Percentiles rank a stretch among this genome's conserved stretches.
Evolutionary conservation across 2,113 vertebrate genomes (phyloP).

Genomic region (Lampris incognitus): DNA sequence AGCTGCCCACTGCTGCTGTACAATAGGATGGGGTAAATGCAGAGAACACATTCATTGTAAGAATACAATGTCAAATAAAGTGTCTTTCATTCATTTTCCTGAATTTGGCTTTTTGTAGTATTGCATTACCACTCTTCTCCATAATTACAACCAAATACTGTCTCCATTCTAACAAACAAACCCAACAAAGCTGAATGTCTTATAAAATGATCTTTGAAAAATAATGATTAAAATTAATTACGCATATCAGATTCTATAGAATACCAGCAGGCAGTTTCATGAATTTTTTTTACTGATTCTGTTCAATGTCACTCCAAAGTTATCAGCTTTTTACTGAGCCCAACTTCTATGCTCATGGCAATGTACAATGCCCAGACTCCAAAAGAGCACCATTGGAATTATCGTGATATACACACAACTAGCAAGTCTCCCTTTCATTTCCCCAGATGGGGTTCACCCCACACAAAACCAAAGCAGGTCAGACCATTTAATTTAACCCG

Average conservation of each 20-base stretch:
- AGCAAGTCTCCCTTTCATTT: slow-evolving; percentile 71
- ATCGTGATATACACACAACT: slow-evolving; percentile 73
- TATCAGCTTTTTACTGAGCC: slow-evolving; percentile 70
- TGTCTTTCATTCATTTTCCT: too few relatives aligned
- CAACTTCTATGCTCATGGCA: slow-evolving; percentile 74
- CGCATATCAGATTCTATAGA: slow-evolving; percentile 69
- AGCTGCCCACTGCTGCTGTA: too few relatives aligned
- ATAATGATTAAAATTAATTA: slow-evolving; percentile 76
- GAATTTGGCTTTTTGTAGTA: slow-evolving; percentile 16
- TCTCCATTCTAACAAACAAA: slow-evolving; percentile 46
- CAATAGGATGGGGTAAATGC: too few relatives aligned
- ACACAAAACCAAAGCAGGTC: slow-evolving; percentile 75
- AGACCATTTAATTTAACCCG: slow-evolving; percentile 70
- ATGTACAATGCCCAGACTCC: slow-evolving; percentile 69
- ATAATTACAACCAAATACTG: slow-evolving; percentile 13
- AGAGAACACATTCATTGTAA: too few relatives aligned
- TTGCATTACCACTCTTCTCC: slow-evolving; percentile 26
- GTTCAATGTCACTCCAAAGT: slow-evolving; percentile 79
- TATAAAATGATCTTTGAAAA: slow-evolving; percentile 64
- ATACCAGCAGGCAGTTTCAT: slow-evolving; percentile 71
- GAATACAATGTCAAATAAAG: too few relatives aligned
- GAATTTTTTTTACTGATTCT: slow-evolving; percentile 68
- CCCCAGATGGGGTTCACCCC: slow-evolving; percentile 62
- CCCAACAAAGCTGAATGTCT: slow-evolving; percentile 63
- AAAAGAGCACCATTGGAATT: slow-evolving; percentile 66